Evolutionary conservation across 2,888 invertebrate species (phyloP).

Genomic region (Nephrotoma flavescens): DNA sequence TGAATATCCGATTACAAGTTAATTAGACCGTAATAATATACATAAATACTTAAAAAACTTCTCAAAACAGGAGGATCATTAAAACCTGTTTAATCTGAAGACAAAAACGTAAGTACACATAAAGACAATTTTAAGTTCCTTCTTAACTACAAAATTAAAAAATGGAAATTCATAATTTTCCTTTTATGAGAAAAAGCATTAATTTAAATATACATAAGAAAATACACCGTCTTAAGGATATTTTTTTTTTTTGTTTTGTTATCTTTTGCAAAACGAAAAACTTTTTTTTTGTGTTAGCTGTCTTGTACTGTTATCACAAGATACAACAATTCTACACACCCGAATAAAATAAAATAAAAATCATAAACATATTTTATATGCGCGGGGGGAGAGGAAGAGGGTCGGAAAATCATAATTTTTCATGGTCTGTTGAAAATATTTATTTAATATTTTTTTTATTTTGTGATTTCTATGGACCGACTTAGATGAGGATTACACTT

Average conservation of each 20-base stretch:
- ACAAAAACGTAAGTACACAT: background rate
- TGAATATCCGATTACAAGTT: background rate
- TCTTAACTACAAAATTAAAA: background rate
- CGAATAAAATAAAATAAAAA: background rate
- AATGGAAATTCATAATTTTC: background rate
- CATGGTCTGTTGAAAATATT: background rate
- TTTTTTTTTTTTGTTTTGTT: background rate
- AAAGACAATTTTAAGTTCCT: background rate
- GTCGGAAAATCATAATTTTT: background rate
- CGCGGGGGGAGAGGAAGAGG: background rate
- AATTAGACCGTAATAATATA: background rate
- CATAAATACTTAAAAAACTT: background rate
- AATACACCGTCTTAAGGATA: background rate
- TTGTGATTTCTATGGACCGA: conserved; percentile 9
- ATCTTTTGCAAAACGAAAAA: background rate
- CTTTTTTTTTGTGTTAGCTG: background rate
- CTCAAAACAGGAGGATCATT: background rate
- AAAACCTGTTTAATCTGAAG: background rate
- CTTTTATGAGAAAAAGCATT: background rate
- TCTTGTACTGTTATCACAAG: background rate
- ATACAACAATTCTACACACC: background rate
- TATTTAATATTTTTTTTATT: conserved; percentile 3
- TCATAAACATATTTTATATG: background rate
- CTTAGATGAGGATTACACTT: conserved; percentile 8
- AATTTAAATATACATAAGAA: background rate